A percentile compares a stretch with the other conserved stretches of the same genome.
Conservation (phyloP, 2,113 vertebrate species). For the Excalfactoria chinensis region DNA sequence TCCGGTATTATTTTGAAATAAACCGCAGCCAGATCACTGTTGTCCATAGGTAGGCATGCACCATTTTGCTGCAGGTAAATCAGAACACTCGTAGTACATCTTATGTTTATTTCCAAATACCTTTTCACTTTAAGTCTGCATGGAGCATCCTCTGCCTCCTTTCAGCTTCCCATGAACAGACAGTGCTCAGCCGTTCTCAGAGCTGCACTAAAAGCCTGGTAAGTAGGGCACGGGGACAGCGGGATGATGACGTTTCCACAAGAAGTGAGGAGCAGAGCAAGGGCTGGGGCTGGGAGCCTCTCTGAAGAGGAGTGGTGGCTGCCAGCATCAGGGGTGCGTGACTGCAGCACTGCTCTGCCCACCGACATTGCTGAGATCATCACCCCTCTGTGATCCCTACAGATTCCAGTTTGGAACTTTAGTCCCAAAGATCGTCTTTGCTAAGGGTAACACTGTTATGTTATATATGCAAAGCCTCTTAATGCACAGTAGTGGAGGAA, state of each 20-base stretch:
- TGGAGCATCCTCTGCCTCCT: background rate
- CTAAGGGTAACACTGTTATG: background rate
- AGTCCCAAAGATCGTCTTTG: background rate
- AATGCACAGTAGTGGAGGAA: background rate
- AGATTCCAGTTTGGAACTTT: background rate
- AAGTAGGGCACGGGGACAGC: slow-evolving; percentile 32
- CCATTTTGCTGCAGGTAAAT: background rate
- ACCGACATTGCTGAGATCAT: accelerated
- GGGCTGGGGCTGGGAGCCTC: background rate
- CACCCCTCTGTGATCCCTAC: background rate
- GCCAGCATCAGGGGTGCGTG: background rate
- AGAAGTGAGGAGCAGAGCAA: background rate
- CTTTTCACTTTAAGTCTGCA: background rate
- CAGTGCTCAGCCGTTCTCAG: background rate
- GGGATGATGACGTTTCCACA: background rate
- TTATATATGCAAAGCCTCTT: background rate
- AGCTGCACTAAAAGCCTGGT: background rate
- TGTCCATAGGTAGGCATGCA: background rate
- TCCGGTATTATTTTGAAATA: background rate
- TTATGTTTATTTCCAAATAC: background rate
- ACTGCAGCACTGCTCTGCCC: background rate
- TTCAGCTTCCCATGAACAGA: background rate
- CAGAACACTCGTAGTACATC: background rate
- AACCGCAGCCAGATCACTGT: background rate
- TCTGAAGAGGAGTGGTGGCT: background rate